Base-by-base conservation (phyloP, 2,113 vertebrate genomes). In the Zootoca vivipara region DNA sequence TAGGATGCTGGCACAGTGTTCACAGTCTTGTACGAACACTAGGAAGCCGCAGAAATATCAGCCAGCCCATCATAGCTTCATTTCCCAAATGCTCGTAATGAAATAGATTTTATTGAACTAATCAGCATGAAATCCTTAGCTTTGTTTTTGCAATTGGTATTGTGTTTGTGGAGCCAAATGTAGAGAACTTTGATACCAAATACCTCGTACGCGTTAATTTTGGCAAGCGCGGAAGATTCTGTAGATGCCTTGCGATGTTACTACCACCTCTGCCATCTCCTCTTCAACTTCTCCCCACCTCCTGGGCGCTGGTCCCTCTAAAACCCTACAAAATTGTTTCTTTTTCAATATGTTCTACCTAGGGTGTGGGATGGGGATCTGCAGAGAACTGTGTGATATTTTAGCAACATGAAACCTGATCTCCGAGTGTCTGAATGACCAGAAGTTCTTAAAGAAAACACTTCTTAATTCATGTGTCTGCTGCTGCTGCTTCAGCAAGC, bases 391-490 rank as follows among this genome's bases (percentile, higher is more conserved):
- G 95, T 97, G 96, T 97, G 97, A 96, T 97, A 97, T 97, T 97
- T 96, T 96, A 97, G 96, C 97, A 92, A 87, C 95, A 95, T 96
- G 98, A 98, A 98, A 98, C 96, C 94, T 91, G 97, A 98, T 98
- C 97, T 98, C 96, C 94, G 96, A 98, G 97, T 97, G 97, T 98
- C 97, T 98, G 96, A 95, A 95, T 93, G 96, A 97, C 96, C 96
- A 97, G 97, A 97, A 97, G 98, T 98, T 98, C 99, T 97, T 92
- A 98, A 97, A 98, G 98, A 98, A 99, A 99, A 99, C 98, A 99
- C 96, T 97, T 96, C 96, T 95, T 95, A 96, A 96, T 96, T 97
- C 96, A 96, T 97, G 91, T 95, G 95, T 94, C 96, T 95, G 87
- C 95, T 96, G 87, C 95, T 96, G 96, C 95, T 95, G 93, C 95